A percentile compares a stretch with the other conserved stretches of the same genome.
These are phyloP conservation scores for Drosophila macrothrix DNA, from an alignment of 2,888 invertebrate species.

Conservation along the genomic window DNA sequence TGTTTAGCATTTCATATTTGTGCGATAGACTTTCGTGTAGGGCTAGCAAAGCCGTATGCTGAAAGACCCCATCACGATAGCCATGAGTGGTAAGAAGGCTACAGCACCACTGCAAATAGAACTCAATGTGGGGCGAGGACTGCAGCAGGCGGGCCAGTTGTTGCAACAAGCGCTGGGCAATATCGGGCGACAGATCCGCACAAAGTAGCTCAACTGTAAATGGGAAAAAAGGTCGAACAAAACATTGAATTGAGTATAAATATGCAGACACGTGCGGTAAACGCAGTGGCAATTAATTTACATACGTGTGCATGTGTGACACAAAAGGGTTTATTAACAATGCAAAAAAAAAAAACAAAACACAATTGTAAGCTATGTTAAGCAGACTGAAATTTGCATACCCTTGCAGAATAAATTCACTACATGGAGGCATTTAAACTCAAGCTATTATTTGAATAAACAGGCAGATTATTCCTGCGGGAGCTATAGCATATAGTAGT, in stretches of 20 bases:
- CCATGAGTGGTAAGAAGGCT: conserved; percentile 89
- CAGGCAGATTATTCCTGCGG: neutral
- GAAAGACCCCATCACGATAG: conserved; percentile 87
- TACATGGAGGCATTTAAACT: neutral
- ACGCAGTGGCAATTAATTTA: conserved; percentile 42
- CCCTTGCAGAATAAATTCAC: neutral
- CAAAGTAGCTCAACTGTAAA: conserved; percentile 91
- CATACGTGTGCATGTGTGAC: conserved; percentile 29
- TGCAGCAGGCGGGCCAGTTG: conserved; percentile 91
- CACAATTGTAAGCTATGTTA: neutral
- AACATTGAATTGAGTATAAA: conserved; percentile 24
- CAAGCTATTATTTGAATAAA: neutral
- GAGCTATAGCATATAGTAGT: neutral
- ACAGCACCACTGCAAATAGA: conserved; percentile 93
- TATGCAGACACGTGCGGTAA: conserved; percentile 58
- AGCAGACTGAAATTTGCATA: neutral
- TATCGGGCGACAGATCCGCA: conserved; percentile 89
- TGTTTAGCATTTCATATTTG: conserved; percentile 92
- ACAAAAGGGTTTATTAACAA: conserved; percentile 59
- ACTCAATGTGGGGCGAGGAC: conserved; percentile 93
- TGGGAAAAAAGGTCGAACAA: conserved; percentile 5
- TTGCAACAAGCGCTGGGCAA: conserved; percentile 90
- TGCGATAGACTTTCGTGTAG: conserved; percentile 92
- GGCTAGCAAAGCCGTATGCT: conserved; percentile 88
- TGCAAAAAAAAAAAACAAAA: neutral